Conservation (phyloP, 2,113 vertebrate genomes). For the Thalassarche chlororhynchos region DNA sequence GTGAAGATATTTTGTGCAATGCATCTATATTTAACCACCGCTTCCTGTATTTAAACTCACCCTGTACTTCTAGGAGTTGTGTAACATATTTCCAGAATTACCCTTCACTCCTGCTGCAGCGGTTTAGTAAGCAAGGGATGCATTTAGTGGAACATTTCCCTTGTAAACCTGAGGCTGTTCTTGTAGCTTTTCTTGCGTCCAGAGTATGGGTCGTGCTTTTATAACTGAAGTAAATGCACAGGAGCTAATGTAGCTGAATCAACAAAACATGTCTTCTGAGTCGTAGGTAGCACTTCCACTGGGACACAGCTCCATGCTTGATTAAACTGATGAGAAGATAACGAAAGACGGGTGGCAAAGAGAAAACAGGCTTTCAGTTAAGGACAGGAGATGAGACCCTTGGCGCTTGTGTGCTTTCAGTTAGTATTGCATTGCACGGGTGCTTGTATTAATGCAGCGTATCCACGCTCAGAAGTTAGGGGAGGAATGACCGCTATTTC, state of each 20-base stretch:
- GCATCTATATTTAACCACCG: background rate
- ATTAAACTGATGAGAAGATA: background rate
- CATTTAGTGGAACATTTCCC: background rate
- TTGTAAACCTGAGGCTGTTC: background rate
- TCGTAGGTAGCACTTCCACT: fast-evolving
- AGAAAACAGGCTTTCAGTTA: background rate
- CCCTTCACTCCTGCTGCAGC: background rate
- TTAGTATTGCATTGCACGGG: background rate
- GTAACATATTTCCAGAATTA: background rate
- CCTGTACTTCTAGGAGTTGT: background rate
- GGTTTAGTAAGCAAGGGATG: background rate
- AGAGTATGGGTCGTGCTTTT: background rate
- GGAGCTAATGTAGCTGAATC: background rate
- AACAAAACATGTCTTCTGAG: background rate
- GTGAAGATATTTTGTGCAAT: background rate
- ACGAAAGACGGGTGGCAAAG: too few relatives aligned
- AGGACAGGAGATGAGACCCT: background rate
- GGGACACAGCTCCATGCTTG: background rate
- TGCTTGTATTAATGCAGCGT: background rate
- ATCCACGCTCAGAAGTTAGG: too few relatives aligned
- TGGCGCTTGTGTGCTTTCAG: background rate
- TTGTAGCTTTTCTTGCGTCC: background rate
- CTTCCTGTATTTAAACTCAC: background rate
- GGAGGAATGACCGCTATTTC: background rate
- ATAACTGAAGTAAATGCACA: fast-evolving